These are phyloP conservation scores for Mastacembelus armatus DNA, from an alignment of 2,797 vertebrate species.

Conservation along the genomic window DNA sequence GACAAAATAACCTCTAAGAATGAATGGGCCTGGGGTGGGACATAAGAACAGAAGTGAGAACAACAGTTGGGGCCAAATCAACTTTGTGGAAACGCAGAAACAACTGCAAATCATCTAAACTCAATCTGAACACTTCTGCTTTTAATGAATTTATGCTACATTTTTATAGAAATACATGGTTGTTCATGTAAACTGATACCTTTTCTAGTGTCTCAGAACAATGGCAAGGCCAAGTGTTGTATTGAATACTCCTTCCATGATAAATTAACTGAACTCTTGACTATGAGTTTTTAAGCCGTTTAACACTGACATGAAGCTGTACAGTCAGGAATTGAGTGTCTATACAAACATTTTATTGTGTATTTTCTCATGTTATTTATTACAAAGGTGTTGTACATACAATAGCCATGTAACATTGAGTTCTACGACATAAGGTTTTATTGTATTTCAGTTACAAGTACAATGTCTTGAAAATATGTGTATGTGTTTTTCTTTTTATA, in stretches of 20 bases:
- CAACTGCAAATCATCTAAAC: too few relatives aligned
- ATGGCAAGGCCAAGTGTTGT: too few relatives aligned
- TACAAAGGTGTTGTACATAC: not conserved
- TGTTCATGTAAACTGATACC: too few relatives aligned
- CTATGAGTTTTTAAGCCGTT: not conserved
- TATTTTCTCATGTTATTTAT: slow-evolving; percentile 22
- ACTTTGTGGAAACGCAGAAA: too few relatives aligned
- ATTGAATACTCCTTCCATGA: not conserved
- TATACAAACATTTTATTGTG: not conserved
- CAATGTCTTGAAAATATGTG: not conserved
- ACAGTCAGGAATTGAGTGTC: not conserved
- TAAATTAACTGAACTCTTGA: not conserved
- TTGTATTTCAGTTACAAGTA: not conserved
- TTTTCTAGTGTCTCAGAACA: too few relatives aligned
- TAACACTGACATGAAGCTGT: not conserved
- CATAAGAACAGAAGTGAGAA: too few relatives aligned
- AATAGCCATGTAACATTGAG: not conserved
- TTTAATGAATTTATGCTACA: not conserved
- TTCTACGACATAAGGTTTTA: not conserved
- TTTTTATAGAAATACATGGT: not conserved
- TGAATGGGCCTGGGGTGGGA: too few relatives aligned
- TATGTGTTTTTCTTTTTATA: not conserved
- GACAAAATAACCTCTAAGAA: not conserved
- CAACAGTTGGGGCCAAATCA: not conserved
- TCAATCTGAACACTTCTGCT: too few relatives aligned